Base-by-base conservation (phyloP, 53 echinoderm and acorn worm species). In the Zoroaster sp. region DNA sequence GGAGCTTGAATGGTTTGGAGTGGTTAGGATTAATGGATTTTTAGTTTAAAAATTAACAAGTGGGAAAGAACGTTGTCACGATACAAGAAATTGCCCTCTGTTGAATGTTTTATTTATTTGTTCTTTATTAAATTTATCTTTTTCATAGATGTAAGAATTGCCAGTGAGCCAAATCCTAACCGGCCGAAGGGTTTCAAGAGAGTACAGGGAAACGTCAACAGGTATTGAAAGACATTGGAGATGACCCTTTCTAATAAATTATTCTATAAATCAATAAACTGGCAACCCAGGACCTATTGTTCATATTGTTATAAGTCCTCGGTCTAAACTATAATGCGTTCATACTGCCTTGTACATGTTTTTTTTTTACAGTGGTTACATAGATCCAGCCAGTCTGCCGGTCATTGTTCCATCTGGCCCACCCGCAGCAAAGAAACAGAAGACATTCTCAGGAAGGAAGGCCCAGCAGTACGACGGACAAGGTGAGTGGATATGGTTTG, bases 141-240 rank as follows among this genome's bases (percentile, higher is more conserved):
- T 0, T 40, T 47, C 69, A 36, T 74, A 96, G 96, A 96, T 91
- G 83, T 96, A 15, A 91, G 91, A 73, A 90, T 96, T 77, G 96
- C 96, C 1, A 96, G 94, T 91, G 94, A 96, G 68, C 96, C 96
- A 35, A 93, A 96, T 55, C 87, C 94, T 5, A 87, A 75, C 69
- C 87, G 96, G 88, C 96, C 96, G 54, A 96, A 93, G 73, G 96
- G 96, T 25, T 96, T 87, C 87, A 96, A 96, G 72, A 89, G 94
- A 87, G 93, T 95, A 40, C 81, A 81, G 36, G 76, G 76, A 47
- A 76, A 51, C 5, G 81, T 81, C 21, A 88, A 38, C 44, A 77
- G 75, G 88, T 75, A 67, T 9, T 71, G 37, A 5, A 15, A 11
- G 37, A 20, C n/a, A n/a, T n/a, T n/a, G n/a, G n/a, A n/a, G n/a